Evolutionary conservation across 2,797 vertebrate species (phyloP), one percentile per base, ranked within the genome.

Genomic region (Tauraco hartlaubi): DNA sequence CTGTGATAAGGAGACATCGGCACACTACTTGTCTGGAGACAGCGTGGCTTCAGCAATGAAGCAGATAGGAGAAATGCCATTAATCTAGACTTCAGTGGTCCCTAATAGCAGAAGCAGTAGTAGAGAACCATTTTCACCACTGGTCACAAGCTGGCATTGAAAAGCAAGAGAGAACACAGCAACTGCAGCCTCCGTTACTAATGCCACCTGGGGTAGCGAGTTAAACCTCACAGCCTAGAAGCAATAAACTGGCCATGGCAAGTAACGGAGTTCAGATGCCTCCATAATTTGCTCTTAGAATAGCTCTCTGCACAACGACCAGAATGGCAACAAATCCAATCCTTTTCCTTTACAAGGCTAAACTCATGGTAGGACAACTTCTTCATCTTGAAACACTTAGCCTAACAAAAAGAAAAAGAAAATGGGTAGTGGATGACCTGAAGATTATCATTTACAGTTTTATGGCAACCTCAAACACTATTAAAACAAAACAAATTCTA

Each of bases 401-500:
- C 18, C 35, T 59, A 85, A 63, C 33, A 95, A 88, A 78, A 85
- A 79, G 22, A 80, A 81, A 66, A 89, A 85, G 61, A 64, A 90
- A 88, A 75, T 7, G 35, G 37, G 58, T 61, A 29, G 61, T 58
- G 58, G 92, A 88, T 85, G 73, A 94, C 77, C 90, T 80, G 74
- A 83, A 84, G 73, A 93, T 93, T 91, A 90, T 83, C 1, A 76
- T 74, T 92, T 90, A 63, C 52, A 80, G 85, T 82, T 93, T 92
- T 86, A 80, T 1, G 7, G 73, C 51, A 89, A 85, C 77, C 88
- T 93, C 92, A 92, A 91, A 92, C 89, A 67, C 72, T 75, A 77
- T 79, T 87, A 85, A 95, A 88, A 86, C 86, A 88, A 92, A 96
- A 62, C 64, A 75, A 94, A 73, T 89, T 81, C 55, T 82, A 58